These are phyloP conservation scores for Drosophila nasuta DNA, from an alignment of 1,140 invertebrate species.

Conservation along the genomic window DNA sequence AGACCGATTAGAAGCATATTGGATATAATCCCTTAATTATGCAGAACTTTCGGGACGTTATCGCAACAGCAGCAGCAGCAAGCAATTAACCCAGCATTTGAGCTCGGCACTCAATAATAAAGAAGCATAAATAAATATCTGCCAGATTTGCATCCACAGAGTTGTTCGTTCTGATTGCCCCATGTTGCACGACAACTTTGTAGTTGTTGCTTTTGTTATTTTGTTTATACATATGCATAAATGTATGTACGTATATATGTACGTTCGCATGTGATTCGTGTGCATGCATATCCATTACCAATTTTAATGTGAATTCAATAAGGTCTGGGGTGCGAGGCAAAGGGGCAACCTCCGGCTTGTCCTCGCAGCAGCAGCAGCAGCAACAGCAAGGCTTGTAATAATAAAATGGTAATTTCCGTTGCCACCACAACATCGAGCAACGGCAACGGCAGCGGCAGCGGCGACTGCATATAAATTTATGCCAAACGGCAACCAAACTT, in stretches of 20 bases:
- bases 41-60: background rate
- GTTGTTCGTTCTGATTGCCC: constrained; percentile 6
- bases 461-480: constrained; percentile 73
- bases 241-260: background rate
- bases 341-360: constrained; percentile 21
- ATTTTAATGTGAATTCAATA: constrained; percentile 82
- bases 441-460: constrained; percentile 27
- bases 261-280: constrained; percentile 38
- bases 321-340: constrained; percentile 42
- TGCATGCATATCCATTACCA: constrained; percentile 76
- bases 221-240: background rate
- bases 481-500: constrained; percentile 71
- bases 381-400: constrained; percentile 63
- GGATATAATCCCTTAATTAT: constrained; percentile 15
- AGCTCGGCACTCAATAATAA: constrained; percentile 11
- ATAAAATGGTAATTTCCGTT: constrained; percentile 82
- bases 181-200: constrained; percentile 18
- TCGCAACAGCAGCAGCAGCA: background rate
- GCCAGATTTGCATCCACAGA: constrained; percentile 32
- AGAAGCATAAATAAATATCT: constrained; percentile 57
- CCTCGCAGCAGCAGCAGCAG: background rate
- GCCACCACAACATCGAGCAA: constrained; percentile 8
- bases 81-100: constrained; percentile 62
- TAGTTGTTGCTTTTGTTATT: background rate
- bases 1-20: background rate